phyloP scores from a whole-genome alignment of 2,888 invertebrate genomes.

The Rhagophthalmus giganteus region DNA sequence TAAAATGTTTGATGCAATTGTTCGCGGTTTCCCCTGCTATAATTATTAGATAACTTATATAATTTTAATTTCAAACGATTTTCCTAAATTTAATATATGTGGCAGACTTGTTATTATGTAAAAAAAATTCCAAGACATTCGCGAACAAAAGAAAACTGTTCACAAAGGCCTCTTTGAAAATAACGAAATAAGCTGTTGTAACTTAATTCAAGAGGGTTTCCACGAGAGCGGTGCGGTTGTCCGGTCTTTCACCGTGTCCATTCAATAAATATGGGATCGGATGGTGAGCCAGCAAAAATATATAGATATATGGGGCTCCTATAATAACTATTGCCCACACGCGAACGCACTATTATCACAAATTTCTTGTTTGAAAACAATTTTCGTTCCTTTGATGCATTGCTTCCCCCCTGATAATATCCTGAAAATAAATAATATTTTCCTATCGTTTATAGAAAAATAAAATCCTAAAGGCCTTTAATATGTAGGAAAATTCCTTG shows the following conservation, averaged over 20 bases:
- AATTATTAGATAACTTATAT: no score
- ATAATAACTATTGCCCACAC: constrained; percentile 22
- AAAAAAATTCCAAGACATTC: constrained; percentile 1
- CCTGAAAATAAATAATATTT: no score
- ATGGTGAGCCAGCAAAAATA: constrained; percentile 23
- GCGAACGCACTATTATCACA: constrained; percentile 21
- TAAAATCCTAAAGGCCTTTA: no score
- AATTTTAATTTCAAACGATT: no score
- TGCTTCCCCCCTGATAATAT: no score
- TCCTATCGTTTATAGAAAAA: no score
- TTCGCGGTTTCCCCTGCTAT: no score
- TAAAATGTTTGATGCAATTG: no score
- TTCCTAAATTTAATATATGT: no score
- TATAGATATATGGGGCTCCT: constrained; percentile 19
- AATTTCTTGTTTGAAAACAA: constrained; percentile 9
- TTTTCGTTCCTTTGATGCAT: constrained; percentile 8
- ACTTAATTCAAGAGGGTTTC: constrained; percentile 15
- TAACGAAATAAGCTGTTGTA: constrained; percentile 21
- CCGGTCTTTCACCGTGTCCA: no score
- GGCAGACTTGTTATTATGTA: neutral
- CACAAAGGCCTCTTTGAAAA: constrained; percentile 16
- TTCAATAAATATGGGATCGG: constrained; percentile 20
- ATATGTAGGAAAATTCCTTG: no score
- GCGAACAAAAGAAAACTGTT: constrained; percentile 5
- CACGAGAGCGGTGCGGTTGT: no score